These are phyloP conservation scores for Apus apus DNA, from an alignment of 2,113 vertebrate genomes.

Conservation along the genomic window DNA sequence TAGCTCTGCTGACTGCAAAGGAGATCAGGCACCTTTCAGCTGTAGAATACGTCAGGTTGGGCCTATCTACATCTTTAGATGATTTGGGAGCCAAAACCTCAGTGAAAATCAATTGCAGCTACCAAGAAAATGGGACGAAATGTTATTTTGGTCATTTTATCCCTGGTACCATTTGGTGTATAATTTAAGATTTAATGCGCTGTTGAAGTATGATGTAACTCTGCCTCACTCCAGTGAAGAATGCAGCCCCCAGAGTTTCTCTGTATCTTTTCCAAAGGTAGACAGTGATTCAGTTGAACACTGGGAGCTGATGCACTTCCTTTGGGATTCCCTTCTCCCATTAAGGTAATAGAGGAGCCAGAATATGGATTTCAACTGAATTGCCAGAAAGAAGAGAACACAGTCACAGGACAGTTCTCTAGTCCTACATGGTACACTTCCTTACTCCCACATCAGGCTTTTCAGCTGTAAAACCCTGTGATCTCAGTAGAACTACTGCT, in stretches of 20 bases:
- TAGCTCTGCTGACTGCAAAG: neutral
- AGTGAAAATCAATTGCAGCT: neutral
- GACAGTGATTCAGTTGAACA: neutral
- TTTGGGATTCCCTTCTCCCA: neutral
- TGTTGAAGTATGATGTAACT: neutral
- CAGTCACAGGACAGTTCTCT: neutral
- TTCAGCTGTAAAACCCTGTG: neutral
- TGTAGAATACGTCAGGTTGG: neutral
- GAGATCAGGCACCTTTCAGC: neutral
- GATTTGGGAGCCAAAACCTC: neutral
- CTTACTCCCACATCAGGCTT: neutral
- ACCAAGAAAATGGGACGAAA: neutral
- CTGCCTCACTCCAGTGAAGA: constrained; percentile 36
- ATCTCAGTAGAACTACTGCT: neutral
- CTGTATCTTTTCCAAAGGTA: neutral
- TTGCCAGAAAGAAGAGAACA: neutral
- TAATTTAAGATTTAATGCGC: neutral
- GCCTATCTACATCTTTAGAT: neutral
- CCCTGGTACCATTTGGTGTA: neutral
- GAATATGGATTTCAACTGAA: neutral
- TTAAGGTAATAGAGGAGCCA: neutral
- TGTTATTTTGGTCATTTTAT: neutral
- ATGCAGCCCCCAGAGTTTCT: constrained; percentile 8
- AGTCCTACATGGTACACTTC: neutral
- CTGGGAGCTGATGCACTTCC: neutral